phyloP scores from a whole-genome alignment of 2,113 vertebrate genomes.

The Telmatochromis sp. region DNA sequence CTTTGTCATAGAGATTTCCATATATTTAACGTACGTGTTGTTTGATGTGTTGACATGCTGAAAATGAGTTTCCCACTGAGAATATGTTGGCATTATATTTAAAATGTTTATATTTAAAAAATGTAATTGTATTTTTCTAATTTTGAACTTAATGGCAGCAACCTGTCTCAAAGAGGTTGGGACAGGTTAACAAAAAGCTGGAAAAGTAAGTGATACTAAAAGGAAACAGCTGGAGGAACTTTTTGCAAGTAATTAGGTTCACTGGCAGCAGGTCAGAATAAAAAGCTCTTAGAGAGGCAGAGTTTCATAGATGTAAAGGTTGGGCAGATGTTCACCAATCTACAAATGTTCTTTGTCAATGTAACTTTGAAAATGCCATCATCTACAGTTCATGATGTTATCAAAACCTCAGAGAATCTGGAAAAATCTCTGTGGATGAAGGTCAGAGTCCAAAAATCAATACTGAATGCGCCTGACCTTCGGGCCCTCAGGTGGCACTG shows the following conservation, averaged over 20 bases:
- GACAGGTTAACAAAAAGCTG: background rate
- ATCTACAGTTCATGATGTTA: background rate
- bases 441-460: background rate
- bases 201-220: background rate
- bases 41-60: background rate
- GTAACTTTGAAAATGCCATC: background rate
- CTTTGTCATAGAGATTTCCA: background rate
- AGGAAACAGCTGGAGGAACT: background rate
- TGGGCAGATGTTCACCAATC: background rate
- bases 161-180: background rate
- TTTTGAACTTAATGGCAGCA: background rate
- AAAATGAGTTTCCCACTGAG: background rate
- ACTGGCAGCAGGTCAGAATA: background rate
- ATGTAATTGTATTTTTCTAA: background rate
- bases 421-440: background rate
- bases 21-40: background rate
- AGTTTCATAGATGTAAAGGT: background rate
- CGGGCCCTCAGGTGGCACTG: background rate
- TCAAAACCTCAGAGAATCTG: background rate
- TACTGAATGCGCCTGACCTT: background rate
- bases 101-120: background rate
- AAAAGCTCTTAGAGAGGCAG: background rate
- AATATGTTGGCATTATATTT: background rate
- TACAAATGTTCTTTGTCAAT: background rate
- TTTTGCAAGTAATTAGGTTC: background rate